Percentiles rank a stretch among this genome's conserved stretches.
Conservation (phyloP, 2,113 vertebrate species). For the Sigmodon hispidus region DNA sequence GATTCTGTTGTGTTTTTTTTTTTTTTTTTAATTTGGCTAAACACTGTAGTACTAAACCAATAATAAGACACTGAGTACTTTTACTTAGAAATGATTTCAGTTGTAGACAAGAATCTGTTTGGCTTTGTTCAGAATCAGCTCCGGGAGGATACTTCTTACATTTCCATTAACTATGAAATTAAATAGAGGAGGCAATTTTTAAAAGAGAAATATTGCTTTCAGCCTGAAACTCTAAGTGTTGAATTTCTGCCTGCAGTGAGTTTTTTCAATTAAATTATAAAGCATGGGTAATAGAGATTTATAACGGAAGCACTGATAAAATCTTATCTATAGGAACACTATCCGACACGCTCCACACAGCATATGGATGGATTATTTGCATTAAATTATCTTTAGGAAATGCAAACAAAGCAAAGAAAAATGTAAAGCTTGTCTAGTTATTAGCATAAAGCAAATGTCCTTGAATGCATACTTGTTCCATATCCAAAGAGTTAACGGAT, state of each 20-base stretch:
- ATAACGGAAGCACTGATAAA: slow-evolving; percentile 70
- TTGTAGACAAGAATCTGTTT: slow-evolving; percentile 63
- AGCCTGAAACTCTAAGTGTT: slow-evolving; percentile 63
- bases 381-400: slow-evolving; percentile 80
- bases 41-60: background rate
- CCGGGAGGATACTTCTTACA: slow-evolving; percentile 61
- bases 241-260: slow-evolving; percentile 71
- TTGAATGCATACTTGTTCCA: slow-evolving; percentile 78
- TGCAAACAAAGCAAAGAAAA: slow-evolving; percentile 78
- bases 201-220: slow-evolving; percentile 72
- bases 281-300: slow-evolving; percentile 72
- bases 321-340: slow-evolving; percentile 62
- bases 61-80: slow-evolving; percentile 34
- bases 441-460: slow-evolving; percentile 84
- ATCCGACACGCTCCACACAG: slow-evolving; percentile 59
- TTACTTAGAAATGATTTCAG: slow-evolving; percentile 62
- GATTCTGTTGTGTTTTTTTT: slow-evolving; percentile 7
- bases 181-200: slow-evolving; percentile 75
- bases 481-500: slow-evolving; percentile 71
- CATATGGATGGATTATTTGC: slow-evolving; percentile 71
- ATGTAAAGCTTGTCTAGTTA: slow-evolving; percentile 72
- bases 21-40: slow-evolving; percentile 63
- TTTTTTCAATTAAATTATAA: slow-evolving; percentile 73
- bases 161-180: slow-evolving; percentile 78
- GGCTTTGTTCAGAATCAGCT: slow-evolving; percentile 71